phyloP scores from a whole-genome alignment of 2,113 vertebrate species.

The Cebidichthys violaceus region DNA sequence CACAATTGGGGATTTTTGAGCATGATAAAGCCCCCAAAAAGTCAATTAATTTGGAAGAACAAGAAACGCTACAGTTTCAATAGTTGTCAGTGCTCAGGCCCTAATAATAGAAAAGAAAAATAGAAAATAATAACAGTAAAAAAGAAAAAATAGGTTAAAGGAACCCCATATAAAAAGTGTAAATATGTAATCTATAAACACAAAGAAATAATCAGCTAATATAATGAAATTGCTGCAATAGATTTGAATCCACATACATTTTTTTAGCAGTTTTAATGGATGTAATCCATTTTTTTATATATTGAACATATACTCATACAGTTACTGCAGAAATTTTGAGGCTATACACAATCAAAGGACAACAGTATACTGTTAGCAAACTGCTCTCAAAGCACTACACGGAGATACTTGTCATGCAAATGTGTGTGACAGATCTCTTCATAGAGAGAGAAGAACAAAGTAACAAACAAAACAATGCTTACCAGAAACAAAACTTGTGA shows the following conservation, averaged over 20 bases:
- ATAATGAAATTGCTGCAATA: not conserved
- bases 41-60: too few relatives aligned
- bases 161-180: not conserved
- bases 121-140: too few relatives aligned
- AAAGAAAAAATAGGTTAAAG: not conserved
- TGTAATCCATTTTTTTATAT: not conserved
- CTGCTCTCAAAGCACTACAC: constrained; percentile 61
- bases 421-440: constrained; percentile 77
- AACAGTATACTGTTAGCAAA: constrained; percentile 32
- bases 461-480: constrained; percentile 80
- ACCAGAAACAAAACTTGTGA: constrained; percentile 77
- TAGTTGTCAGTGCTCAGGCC: too few relatives aligned
- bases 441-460: constrained; percentile 72
- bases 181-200: not conserved
- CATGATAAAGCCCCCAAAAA: too few relatives aligned
- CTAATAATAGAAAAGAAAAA: not conserved
- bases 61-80: too few relatives aligned
- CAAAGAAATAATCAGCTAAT: not conserved
- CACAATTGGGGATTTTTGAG: too few relatives aligned
- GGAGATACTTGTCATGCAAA: constrained; percentile 79
- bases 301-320: not conserved
- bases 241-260: not conserved
- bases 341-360: constrained; percentile 35
- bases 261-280: constrained; percentile 6
- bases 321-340: not conserved